Evolutionary conservation across 1,140 invertebrate species (phyloP), one percentile per base, ranked within the genome.

Genomic region (Drosophila pallidifrons): DNA sequence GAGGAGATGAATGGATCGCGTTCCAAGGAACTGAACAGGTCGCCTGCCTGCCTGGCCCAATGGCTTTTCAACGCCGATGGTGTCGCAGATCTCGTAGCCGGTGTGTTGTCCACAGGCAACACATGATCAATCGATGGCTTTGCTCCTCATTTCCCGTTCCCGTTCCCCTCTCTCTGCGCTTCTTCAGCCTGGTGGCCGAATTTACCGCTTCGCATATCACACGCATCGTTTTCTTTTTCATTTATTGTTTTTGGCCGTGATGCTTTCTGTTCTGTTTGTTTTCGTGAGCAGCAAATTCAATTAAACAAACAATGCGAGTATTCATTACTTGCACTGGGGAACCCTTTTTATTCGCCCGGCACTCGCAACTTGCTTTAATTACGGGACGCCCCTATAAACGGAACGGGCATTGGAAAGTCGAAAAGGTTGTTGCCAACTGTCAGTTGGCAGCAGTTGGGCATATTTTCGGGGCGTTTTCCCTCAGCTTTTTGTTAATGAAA

Each of bases 11-110:
- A 32, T 7, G 15, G 16, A 57, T 41, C 35, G 63, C 63, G 61
- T 89, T 89, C 81, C 86, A 60, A 60, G 81, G 85, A 89, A 89
- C 81, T 89, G 64, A 47, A 13, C 35, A 38, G 35, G 35, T 38
- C 35, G 35, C 30, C 20, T 25, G 20, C 49, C 45, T 61, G 60
- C 7, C 4, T 25, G 15, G 2, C 5, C 20, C 51, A 25, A 55
- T 65, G 63, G 38, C 69, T 72, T 87, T 89, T 89, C 85, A 89
- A 89, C 85, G 78, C 85, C 81, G 86, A 89, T 89, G 81, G 85
- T 89, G 85, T 89, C 63, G 86, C 81, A 76, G 85, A 89, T 89
- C 81, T 57, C 35, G 49, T n/a, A 6, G 66, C 28, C 15, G 46
- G 13, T 70, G 60, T 72, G 38, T 20, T 8, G 49, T 52, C 28